phyloP scores from a whole-genome alignment of 2,113 vertebrate genomes.

The Murina feae region DNA sequence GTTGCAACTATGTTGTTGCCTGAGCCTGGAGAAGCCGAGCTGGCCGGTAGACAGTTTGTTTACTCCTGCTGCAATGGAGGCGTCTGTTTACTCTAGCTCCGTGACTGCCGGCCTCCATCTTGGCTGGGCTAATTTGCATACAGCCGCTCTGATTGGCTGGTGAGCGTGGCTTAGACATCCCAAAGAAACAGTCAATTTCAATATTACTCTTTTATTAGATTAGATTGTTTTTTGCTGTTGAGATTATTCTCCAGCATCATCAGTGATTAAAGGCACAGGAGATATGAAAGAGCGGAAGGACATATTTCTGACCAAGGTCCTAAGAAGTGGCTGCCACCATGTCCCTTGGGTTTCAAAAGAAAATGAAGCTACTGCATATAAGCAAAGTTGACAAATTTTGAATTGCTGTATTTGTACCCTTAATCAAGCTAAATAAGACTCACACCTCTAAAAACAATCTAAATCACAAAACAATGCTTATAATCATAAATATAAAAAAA shows the following conservation, averaged over 20 bases:
- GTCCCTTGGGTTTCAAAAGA: background rate
- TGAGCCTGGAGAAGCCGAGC: too few relatives aligned
- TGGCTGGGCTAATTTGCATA: too few relatives aligned
- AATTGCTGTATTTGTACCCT: background rate
- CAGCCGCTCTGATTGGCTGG: too few relatives aligned
- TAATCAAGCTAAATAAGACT: slow-evolving; percentile 11
- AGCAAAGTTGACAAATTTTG: background rate
- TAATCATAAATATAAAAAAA: background rate
- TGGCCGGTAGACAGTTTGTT: too few relatives aligned
- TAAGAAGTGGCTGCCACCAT: background rate
- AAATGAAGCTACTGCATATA: background rate
- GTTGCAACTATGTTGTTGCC: too few relatives aligned
- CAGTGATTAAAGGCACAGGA: background rate
- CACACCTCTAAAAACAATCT: background rate
- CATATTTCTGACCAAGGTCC: background rate
- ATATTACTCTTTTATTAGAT: too few relatives aligned
- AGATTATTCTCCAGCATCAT: background rate
- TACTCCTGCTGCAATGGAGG: too few relatives aligned
- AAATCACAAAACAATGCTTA: background rate
- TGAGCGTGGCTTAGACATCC: too few relatives aligned
- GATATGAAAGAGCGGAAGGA: background rate
- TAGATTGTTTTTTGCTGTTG: background rate
- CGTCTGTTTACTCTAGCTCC: too few relatives aligned
- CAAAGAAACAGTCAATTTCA: too few relatives aligned
- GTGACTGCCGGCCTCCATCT: too few relatives aligned